These are phyloP conservation scores for Aproaerema taeniolella DNA, from an alignment of 2,888 invertebrate genomes.

Conservation along the genomic window DNA sequence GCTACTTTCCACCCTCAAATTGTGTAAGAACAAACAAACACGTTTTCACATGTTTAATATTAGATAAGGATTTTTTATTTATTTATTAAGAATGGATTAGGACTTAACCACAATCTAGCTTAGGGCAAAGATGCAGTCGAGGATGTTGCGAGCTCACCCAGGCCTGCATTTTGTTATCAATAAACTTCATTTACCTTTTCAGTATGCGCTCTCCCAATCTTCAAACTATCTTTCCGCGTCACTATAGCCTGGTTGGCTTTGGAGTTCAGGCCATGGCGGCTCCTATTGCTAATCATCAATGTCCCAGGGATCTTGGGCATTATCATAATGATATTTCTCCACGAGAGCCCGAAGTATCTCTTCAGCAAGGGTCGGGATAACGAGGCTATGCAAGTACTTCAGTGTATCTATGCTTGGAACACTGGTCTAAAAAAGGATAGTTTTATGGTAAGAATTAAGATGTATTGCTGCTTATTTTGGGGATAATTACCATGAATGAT, in stretches of 20 bases:
- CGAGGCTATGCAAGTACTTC: slow-evolving; percentile 67
- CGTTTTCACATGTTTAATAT: too few species aligned
- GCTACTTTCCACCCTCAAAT: too few species aligned
- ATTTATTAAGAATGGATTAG: too few species aligned
- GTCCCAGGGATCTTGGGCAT: slow-evolving; percentile 80
- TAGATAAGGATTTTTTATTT: too few species aligned
- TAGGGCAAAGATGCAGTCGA: too few species aligned
- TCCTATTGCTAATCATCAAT: slow-evolving; percentile 80
- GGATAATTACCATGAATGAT: too few species aligned
- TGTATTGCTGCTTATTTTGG: too few species aligned
- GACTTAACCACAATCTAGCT: too few species aligned
- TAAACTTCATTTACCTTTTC: slow-evolving; percentile 15
- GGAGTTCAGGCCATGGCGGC: slow-evolving; percentile 83
- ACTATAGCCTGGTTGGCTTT: slow-evolving; percentile 57
- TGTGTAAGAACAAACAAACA: too few species aligned
- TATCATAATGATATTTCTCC: slow-evolving; percentile 68
- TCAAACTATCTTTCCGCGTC: slow-evolving; percentile 43
- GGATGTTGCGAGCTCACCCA: too few species aligned
- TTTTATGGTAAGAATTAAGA: slow-evolving; percentile 49
- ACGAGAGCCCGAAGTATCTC: slow-evolving; percentile 88
- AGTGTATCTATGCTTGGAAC: slow-evolving; percentile 39
- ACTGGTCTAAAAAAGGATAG: slow-evolving; percentile 27
- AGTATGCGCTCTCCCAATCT: slow-evolving; percentile 52
- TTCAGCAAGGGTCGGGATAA: slow-evolving; percentile 77
- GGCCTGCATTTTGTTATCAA: too few species aligned